Conservation (phyloP, 2,888 invertebrate genomes). For the Apocheima hispidaria region DNA sequence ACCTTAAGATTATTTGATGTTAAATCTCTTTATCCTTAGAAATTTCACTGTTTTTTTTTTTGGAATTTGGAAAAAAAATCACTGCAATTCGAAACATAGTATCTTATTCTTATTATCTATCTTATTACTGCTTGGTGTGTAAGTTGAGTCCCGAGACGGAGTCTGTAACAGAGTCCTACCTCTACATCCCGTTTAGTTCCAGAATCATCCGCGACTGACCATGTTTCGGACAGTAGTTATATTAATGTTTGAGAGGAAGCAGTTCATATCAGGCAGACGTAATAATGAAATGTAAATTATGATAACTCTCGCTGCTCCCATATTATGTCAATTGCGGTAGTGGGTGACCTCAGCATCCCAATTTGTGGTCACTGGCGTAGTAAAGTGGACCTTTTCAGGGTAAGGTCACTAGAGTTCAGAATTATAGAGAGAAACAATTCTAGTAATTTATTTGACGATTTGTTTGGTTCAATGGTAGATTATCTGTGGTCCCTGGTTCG, state of each 20-base stretch:
- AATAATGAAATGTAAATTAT: constrained; percentile 36
- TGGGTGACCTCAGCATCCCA: constrained; percentile 39
- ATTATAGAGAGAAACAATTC: neutral
- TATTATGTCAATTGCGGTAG: constrained; percentile 23
- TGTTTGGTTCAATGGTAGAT: no score
- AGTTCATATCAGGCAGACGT: constrained; percentile 26
- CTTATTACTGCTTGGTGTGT: no score
- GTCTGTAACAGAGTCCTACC: no score
- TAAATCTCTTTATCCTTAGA: no score
- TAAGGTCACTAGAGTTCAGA: constrained; percentile 24
- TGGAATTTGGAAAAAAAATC: no score
- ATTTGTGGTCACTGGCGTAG: constrained; percentile 31
- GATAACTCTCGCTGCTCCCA: constrained; percentile 20
- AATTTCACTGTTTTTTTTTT: no score
- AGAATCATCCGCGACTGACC: constrained; percentile 6
- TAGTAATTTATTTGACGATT: neutral
- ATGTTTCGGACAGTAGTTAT: constrained; percentile 13
- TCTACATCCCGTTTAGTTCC: neutral
- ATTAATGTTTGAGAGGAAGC: constrained; percentile 27
- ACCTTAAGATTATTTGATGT: no score
- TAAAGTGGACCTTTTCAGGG: constrained; percentile 32
- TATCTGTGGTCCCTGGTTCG: no score
- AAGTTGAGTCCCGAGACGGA: no score
- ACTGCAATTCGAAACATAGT: no score
- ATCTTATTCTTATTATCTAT: no score